phyloP scores from a whole-genome alignment of 2,888 invertebrate genomes.

The Leptarthrus brevirostris region DNA sequence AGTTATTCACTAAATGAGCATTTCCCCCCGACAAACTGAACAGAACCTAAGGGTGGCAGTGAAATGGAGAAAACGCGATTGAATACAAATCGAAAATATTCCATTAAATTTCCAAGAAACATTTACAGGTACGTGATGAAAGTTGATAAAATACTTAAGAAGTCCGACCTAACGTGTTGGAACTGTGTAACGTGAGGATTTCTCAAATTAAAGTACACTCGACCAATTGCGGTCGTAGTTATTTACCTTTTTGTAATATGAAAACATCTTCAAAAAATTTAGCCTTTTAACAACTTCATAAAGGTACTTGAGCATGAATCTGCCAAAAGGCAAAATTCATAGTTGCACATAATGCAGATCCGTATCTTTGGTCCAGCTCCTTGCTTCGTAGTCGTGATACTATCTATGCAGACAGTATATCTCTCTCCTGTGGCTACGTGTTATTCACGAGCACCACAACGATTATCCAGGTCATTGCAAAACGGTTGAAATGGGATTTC shows the following conservation, averaged over 20 bases:
- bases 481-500: slow-evolving; percentile 39
- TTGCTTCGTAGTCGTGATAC: not conserved
- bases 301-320: too few relatives aligned
- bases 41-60: not conserved
- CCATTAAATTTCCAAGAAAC: slow-evolving; percentile 1
- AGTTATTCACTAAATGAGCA: slow-evolving; percentile 3
- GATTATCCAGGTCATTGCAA: slow-evolving; percentile 38
- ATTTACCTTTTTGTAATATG: not conserved
- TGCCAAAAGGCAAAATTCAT: not conserved
- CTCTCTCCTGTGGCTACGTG: not conserved
- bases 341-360: slow-evolving; percentile 1
- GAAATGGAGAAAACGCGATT: not conserved
- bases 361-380: not conserved
- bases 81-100: slow-evolving; percentile 43
- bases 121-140: slow-evolving; percentile 22
- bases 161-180: slow-evolving; percentile 5
- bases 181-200: not conserved
- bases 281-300: too few relatives aligned
- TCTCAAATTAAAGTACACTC: not conserved
- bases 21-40: not conserved
- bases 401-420: not conserved
- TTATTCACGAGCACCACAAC: slow-evolving; percentile 20
- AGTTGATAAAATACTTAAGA: slow-evolving; percentile 6
- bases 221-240: not conserved
- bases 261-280: too few relatives aligned